Evolutionary conservation across 2,113 vertebrate species (phyloP), one percentile per base, ranked within the genome.

Genomic region (Ptilorrhoa leucosticta): DNA sequence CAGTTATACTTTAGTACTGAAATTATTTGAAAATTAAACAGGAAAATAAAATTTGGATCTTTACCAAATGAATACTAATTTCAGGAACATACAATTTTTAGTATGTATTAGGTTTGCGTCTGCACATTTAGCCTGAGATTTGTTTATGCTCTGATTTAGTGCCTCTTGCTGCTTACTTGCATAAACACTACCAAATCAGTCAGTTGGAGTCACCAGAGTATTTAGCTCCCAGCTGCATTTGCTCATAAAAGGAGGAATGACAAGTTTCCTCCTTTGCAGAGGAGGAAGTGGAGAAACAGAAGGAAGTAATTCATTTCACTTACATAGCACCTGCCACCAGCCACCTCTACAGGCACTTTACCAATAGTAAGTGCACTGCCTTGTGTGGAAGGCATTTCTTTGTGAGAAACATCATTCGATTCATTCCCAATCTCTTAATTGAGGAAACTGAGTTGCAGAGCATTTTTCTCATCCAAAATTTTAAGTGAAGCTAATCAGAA

Each of bases 21-120:
- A 87, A 89, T 94, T 61, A 90, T 95, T 95, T 91, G 65, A 93
- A 96, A 96, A 85, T 92, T 93, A 95, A 95, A 86, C 61, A 3
- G 2, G 69, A 86, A 97, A 96, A 93, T 81, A 90, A 87, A 92
- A 93, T 61, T 61, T 77, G n/a, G 42, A 48, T 79, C 87, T 95
- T 73, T 94, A 73, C 28, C n/a, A 63, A 44, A 42, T 51, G 83
- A 89, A 93, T 92, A 37, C 70, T 94, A 65, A 95, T 92, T 94
- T 88, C 66, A 91, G 48, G 81, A 75, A 28, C 37, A 16, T 70
- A 24, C 40, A 42, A 1, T 58, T 95, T 91, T 89, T 90, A 89
- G 70, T 71, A 12, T n/a, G 21, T 93, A 39, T 61, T 87, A 82
- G 58, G 44, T 83, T 95, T 89, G 94, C 48, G 22, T 93, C 88